Evolutionary conservation across 1,140 invertebrate genomes (phyloP), one percentile per base, ranked within the genome.

Genomic region (Drosophila quadrilineata): DNA sequence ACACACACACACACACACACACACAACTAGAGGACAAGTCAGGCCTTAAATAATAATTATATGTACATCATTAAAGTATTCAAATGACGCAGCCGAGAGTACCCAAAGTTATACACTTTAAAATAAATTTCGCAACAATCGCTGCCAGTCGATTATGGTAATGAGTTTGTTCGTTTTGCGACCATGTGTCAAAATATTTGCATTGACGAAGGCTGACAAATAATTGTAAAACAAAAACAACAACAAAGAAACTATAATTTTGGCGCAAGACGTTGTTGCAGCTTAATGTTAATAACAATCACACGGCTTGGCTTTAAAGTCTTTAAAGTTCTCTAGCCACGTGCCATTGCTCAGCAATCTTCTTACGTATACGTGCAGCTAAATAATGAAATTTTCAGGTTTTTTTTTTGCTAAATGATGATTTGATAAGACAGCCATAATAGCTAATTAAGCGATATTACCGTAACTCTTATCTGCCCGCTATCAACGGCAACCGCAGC

Each of bases 21-120:
- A 38, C 3, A 9, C 14, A 38, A 10, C 6, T 45, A 33, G 41
- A 73, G 69, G 69, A 40, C 70, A 46, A 40, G 48, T 48, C 50
- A 49, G 29, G 35, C 21, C 33, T 56, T 9, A 67, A 73, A 49
- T 59, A 46, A 43, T 67, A 73, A 73, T 67, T 10, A 67, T 48
- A 36, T 66, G 46, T 24, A 35, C 36, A 19, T 22, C 38, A 56
- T 56, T 72, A 14, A 50, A 52, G 14, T 40, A 17, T 14, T 31
- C 33, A 58, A 43, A 73, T 21, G 45, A 41, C 49, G 10, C 40
- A 12, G 2, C 6, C 4, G 6, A 40, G 17, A 10, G 6, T 21
- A 40, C 28, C 4, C 28, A 29, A 29, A 6, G 10, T 29, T 29
- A n/a, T n/a, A 3, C 28, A 29, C 14, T n/a, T n/a, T n/a, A n/a